phyloP scores from a whole-genome alignment of 2,113 vertebrate genomes.

The Zosterops hypoxanthus region DNA sequence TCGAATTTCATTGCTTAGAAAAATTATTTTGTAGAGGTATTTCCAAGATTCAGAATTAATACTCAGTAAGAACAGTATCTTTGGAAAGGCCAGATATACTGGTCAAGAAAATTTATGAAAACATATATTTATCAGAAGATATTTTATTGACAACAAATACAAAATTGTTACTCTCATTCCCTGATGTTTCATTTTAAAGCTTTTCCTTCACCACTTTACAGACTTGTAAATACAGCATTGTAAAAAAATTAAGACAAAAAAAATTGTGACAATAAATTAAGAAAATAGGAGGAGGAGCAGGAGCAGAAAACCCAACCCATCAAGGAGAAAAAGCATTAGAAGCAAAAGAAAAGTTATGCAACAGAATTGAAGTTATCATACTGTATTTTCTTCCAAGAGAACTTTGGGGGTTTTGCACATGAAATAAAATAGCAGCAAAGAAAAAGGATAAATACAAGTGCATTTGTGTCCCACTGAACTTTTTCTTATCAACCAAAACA shows the following conservation, averaged over 20 bases:
- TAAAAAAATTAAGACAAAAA: conserved; percentile 44
- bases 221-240: conserved; percentile 24
- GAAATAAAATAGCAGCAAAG: conserved; percentile 76
- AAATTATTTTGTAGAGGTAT: not conserved
- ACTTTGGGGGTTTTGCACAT: conserved; percentile 2
- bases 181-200: conserved; percentile 57
- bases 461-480: conserved; percentile 55
- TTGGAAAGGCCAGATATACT: not conserved
- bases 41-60: conserved; percentile 18
- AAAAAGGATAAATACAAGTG: conserved; percentile 68
- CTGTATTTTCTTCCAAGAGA: conserved; percentile 37
- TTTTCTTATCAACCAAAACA: conserved; percentile 84
- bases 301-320: not conserved
- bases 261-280: conserved; percentile 75
- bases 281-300: not conserved
- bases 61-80: not conserved
- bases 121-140: conserved; percentile 37
- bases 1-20: not conserved
- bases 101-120: conserved; percentile 42
- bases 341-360: conserved; percentile 57
- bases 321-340: conserved; percentile 28
- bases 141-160: conserved; percentile 74
- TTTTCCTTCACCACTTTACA: conserved; percentile 61
- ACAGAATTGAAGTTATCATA: conserved; percentile 60
- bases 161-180: conserved; percentile 55